Base-by-base conservation (phyloP, 2,888 invertebrate genomes). In the Andrena trimmerana region DNA sequence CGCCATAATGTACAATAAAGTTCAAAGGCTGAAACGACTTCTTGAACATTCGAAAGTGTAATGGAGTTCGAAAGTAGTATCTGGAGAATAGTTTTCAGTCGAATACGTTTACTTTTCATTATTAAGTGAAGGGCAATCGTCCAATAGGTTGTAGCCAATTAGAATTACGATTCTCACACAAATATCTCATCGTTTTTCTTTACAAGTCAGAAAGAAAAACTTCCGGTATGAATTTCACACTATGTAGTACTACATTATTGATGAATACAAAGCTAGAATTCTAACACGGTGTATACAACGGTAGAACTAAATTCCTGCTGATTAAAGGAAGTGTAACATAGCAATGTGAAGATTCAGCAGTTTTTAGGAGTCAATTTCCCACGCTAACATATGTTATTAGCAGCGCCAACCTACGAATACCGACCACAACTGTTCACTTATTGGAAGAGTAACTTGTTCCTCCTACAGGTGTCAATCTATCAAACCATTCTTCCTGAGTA, bases 301-400 rank as follows among this genome's bases (percentile, higher is more conserved):
- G 60, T 36, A 54, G 16, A 48, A 29, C 27, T 33, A 36, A 65
- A 78, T 72, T 73, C 10, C 33, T 60, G 78, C 81, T 81, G 81
- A 81, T 63, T 31, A 13, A 16, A 24, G 36, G 27, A 29, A 36
- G n/a, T 42, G 68, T 78, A 68, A 78, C 31, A 24, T 24, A 72
- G 24, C 72, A 59, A 36, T 52, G 27, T 36, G n/a, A 27, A 52
- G 31, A 20, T 29, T 81, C 78, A 81, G 78, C 81, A 69, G 6
- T 73, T 77, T 52, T 33, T 8, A 27, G 8, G 27, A 48, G 5
- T 57, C n/a, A 29, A 24, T 65, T 79, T 62, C 31, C 50, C 33
- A 13, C 50, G 33, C 57, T 68, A 29, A 60, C 69, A 65, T 31
- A 2, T 70, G 52, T 70, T 66, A 13, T 20, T 57, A 36, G 20